These are phyloP conservation scores for Hyaena hyaena DNA, from an alignment of 2,113 vertebrate genomes.

Conservation along the genomic window DNA sequence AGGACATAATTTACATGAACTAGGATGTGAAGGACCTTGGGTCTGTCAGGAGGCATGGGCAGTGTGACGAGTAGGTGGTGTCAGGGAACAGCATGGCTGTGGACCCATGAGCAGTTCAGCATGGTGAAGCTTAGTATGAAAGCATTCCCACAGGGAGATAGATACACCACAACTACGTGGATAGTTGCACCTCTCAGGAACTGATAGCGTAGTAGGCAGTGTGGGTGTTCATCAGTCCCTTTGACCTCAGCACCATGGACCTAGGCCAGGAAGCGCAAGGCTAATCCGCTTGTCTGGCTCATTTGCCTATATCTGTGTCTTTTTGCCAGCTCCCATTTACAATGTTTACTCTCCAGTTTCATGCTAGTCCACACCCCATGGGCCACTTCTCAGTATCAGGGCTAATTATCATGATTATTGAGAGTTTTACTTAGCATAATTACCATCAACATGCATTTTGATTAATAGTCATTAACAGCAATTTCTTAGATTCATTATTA, in stretches of 20 bases:
- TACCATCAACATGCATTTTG: constrained; percentile 61
- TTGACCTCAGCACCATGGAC: not conserved
- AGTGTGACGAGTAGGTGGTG: not conserved
- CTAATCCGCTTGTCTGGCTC: not conserved
- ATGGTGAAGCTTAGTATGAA: not conserved
- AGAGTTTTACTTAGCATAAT: constrained; percentile 72
- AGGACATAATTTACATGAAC: not conserved
- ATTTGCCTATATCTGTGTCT: not conserved
- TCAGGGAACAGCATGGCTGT: not conserved
- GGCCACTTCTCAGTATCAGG: constrained; percentile 63
- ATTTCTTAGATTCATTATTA: constrained; percentile 75
- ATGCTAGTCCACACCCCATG: not conserved
- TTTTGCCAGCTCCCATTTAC: constrained; percentile 24
- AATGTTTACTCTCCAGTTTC: constrained; percentile 64
- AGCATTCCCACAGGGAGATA: not conserved
- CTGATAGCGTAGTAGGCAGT: not conserved
- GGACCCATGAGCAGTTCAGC: not conserved
- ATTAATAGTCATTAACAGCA: constrained; percentile 73
- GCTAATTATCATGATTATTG: constrained; percentile 70
- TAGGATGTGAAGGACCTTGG: not conserved
- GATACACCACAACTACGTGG: too few relatives aligned
- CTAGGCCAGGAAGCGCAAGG: not conserved
- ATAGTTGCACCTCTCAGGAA: not conserved
- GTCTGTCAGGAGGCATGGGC: not conserved
- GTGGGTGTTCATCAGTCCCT: not conserved